These are phyloP conservation scores for Pempheris klunzingeri DNA, from an alignment of 2,797 vertebrate species.

Conservation along the genomic window DNA sequence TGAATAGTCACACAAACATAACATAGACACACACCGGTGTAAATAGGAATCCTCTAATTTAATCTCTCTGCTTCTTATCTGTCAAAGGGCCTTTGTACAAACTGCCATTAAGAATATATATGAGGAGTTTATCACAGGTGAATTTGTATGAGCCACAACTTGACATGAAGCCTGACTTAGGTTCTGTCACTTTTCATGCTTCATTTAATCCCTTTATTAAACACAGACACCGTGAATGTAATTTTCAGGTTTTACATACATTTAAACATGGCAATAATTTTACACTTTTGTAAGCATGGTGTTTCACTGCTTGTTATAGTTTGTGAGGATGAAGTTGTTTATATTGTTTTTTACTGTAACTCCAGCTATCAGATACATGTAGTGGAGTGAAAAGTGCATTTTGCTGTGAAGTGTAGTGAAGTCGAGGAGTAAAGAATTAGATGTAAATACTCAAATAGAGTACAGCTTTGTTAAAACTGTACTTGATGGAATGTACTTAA, in stretches of 20 bases:
- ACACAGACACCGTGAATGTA: not conserved
- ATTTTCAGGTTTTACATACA: not conserved
- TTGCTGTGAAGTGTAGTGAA: not conserved
- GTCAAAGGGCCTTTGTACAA: constrained; percentile 23
- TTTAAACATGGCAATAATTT: not conserved
- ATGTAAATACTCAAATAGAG: not conserved
- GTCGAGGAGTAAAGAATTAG: not conserved
- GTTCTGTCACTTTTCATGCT: not conserved
- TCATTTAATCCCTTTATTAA: not conserved
- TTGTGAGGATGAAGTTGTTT: not conserved
- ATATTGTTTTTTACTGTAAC: not conserved
- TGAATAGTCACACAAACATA: constrained; percentile 33
- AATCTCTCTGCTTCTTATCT: constrained; percentile 34
- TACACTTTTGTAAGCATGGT: not conserved
- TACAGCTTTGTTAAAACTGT: not conserved
- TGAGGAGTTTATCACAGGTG: not conserved
- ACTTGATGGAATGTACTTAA: not conserved
- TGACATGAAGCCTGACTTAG: not conserved
- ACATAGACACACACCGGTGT: not conserved
- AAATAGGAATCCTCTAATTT: constrained; percentile 48
- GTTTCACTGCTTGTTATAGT: not conserved
- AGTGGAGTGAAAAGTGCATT: not conserved
- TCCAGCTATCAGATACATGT: not conserved
- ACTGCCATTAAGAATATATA: constrained; percentile 4
- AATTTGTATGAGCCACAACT: constrained; percentile 2